A percentile compares a stretch with the other conserved stretches of the same genome.
Conservation (phyloP, 2,797 vertebrate genomes). For the Champsocephalus esox region DNA sequence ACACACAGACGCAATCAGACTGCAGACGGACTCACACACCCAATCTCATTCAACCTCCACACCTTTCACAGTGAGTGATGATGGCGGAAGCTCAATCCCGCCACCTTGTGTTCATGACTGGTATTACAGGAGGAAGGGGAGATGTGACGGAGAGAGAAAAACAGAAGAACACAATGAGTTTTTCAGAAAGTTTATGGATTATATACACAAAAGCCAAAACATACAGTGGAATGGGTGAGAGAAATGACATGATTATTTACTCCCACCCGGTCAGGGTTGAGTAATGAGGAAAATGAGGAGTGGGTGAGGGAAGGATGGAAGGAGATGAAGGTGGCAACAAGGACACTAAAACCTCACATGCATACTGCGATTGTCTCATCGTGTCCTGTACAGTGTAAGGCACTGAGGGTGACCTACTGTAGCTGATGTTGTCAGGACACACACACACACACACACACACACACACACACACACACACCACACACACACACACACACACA, state of each 20-base stretch:
- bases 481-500: slow-evolving; percentile 11
- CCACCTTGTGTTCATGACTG: slow-evolving; percentile 50
- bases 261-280: slow-evolving; percentile 16
- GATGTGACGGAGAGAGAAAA: background rate
- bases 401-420: slow-evolving; percentile 80
- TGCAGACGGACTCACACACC: slow-evolving; percentile 35
- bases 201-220: slow-evolving; percentile 74
- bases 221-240: slow-evolving; percentile 55
- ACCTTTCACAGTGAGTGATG: background rate
- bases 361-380: slow-evolving; percentile 39
- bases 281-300: slow-evolving; percentile 6
- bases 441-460: background rate
- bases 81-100: slow-evolving; percentile 37
- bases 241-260: slow-evolving; percentile 36
- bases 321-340: slow-evolving; percentile 14
- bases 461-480: slow-evolving; percentile 2
- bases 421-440: slow-evolving; percentile 65
- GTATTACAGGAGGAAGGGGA: slow-evolving; percentile 16
- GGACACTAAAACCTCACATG: slow-evolving; percentile 8
- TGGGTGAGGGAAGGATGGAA: background rate
- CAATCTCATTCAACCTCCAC: slow-evolving; percentile 21
- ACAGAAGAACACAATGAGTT: slow-evolving; percentile 62
- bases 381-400: slow-evolving; percentile 79
- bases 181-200: slow-evolving; percentile 84
- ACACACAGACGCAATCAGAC: slow-evolving; percentile 23